Evolutionary conservation across 2,888 invertebrate species (phyloP), one percentile per base, ranked within the genome.

Genomic region (Subacronicta megacephala): DNA sequence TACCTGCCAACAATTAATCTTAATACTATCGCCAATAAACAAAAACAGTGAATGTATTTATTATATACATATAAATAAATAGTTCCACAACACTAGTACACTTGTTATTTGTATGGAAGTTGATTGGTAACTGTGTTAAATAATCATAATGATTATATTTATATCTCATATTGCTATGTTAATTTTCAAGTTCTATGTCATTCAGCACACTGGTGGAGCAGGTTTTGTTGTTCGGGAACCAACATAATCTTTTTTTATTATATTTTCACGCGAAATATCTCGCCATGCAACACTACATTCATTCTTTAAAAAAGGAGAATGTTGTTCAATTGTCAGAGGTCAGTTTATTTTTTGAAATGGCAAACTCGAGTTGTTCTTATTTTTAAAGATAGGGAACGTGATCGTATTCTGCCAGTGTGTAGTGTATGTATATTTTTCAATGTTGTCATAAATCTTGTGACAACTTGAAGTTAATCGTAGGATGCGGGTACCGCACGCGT

Each of bases 111-210:
- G 63, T 62, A 44, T 68, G 72, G 63, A 61, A 56, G 80, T 71
- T 66, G 77, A 78, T 78, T 72, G 64, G 55, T 68, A 62, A 89
- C 85, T 88, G 88, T 70, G 69, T 76, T 77, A 57, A 73, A 81
- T 81, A 79, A 79, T 77, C 70, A 69, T 62, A 77, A n/a, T 72
- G 74, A 85, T 85, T 80, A 84, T 80, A 84, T 86, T 83, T 62
- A 55, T 89, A 86, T 80, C 78, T 69, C 73, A 72, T 82, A 83
- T 83, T 79, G 53, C 45, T 90, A 90, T 90, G 92, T 85, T 73
- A 91, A 91, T 90, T 87, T 89, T 89, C 90, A 91, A 92, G 91
- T 92, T 90, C 87, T 89, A 87, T 90, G 90, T 85, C 89, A 88
- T 83, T 82, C 69, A 66, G 71, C 73, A 75, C 77, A 81, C 87